Conservation (phyloP, 2,888 invertebrate species). For the Augiades crinisus region DNA sequence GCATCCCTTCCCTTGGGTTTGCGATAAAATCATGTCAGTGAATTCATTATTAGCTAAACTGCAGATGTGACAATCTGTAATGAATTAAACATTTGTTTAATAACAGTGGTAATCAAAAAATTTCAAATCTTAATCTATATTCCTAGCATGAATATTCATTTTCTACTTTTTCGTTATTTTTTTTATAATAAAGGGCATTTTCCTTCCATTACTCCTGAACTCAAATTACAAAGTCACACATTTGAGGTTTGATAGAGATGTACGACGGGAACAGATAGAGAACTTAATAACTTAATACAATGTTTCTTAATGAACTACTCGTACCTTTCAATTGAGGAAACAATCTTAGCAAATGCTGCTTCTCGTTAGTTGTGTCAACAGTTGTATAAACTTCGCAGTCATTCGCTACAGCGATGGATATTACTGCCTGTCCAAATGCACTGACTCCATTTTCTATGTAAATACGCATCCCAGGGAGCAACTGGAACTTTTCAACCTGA, state of each 20-base stretch:
- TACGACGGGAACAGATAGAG: too few species aligned
- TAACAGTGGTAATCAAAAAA: too few species aligned
- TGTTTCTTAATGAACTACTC: too few species aligned
- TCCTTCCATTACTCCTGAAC: too few species aligned
- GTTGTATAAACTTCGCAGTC: slow-evolving; percentile 30
- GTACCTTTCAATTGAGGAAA: slow-evolving; percentile 27
- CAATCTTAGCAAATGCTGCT: slow-evolving; percentile 22
- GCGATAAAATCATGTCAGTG: neutral
- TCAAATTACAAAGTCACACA: too few species aligned
- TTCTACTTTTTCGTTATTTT: too few species aligned
- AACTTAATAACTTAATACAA: too few species aligned
- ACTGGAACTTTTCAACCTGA: slow-evolving; percentile 1
- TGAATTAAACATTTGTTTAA: neutral
- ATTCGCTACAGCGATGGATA: slow-evolving; percentile 24
- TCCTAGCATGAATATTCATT: too few species aligned
- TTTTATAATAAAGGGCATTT: too few species aligned
- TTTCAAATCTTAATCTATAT: too few species aligned
- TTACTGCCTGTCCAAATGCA: slow-evolving; percentile 32
- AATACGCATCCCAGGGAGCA: slow-evolving; percentile 9
- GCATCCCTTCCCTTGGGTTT: neutral
- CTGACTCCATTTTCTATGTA: slow-evolving; percentile 30
- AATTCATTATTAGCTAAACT: neutral
- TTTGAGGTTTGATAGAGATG: too few species aligned
- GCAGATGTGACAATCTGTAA: neutral
- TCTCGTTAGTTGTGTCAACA: slow-evolving; percentile 28